Base-by-base conservation (phyloP, 64 coral and sea anemone genomes). In the Montipora capricornis region DNA sequence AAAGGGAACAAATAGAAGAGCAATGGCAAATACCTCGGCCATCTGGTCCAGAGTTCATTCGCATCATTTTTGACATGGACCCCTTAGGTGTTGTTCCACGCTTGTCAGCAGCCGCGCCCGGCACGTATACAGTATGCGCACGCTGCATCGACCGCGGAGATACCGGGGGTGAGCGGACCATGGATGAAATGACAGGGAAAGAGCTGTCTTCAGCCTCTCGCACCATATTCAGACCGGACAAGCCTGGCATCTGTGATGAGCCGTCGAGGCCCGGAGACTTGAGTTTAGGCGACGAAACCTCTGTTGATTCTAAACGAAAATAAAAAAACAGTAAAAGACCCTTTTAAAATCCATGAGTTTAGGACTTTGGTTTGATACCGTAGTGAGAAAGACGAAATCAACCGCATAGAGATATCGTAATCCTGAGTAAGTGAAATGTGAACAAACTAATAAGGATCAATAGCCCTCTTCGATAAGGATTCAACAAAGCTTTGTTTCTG, bases 41-140 rank as follows among this genome's bases (percentile, higher is more conserved):
- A 49, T 86, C 82, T 47, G 82, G n/a, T 67, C 64, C 82, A 71
- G 64, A 71, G 46, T 66, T 86, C 82, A 86, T 86, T 5, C 82
- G 82, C 66, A 86, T 73, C 82, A 86, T 49, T 71, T 86, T 86
- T 49, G 82, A 78, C 45, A 50, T 19, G 16, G 76, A 48, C 8
- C 82, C 66, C 66, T 86, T 86, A 5, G 82, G 82, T 9, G 82
- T 71, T 1, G 47, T 86, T 2, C 70, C 22, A 22, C 82, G 64
- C 46, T 86, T 86, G 49, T 71, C 82, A 44, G 64, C 45, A 24
- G 82, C 8, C 45, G 49, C 50, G 46, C 82, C 82, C 47, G 66
- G 16, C 19, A 14, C 47, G 19, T 73, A 64, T 16, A 70, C 44
- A 11, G 66, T 13, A 73, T 73, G 82, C 7, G 45, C 62, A 52